Evolutionary conservation across 2,797 vertebrate genomes (phyloP).

Genomic region (Gila robusta): DNA sequence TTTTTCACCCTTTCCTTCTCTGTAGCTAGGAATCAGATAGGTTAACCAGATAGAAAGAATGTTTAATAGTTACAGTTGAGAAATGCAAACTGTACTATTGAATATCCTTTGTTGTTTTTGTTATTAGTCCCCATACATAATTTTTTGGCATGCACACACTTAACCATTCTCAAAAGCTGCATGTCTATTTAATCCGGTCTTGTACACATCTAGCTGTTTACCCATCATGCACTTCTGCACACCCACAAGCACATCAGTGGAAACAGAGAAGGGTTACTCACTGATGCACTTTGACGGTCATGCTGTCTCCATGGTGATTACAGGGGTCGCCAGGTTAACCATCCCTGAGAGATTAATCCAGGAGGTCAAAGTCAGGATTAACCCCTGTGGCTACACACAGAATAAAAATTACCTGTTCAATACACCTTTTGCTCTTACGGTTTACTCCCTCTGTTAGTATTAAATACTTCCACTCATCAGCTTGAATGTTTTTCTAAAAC

Average conservation of each 20-base stretch:
- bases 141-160: not conserved
- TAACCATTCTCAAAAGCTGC: not conserved
- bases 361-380: slow-evolving; percentile 57
- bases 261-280: slow-evolving; percentile 15
- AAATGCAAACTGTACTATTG: not conserved
- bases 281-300: slow-evolving; percentile 29
- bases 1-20: not conserved
- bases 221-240: slow-evolving; percentile 14
- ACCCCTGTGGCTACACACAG: slow-evolving; percentile 46
- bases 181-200: not conserved
- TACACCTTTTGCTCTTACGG: slow-evolving; percentile 15
- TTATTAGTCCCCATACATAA: not conserved
- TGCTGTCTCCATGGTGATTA: slow-evolving; percentile 42
- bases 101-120: not conserved
- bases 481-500: not conserved
- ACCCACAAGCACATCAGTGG: not conserved
- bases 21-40: not conserved
- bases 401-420: slow-evolving; percentile 49
- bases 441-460: slow-evolving; percentile 19
- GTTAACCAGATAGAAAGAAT: not conserved
- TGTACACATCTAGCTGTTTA: slow-evolving; percentile 14
- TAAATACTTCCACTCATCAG: slow-evolving; percentile 19
- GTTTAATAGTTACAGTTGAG: not conserved
- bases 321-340: slow-evolving; percentile 31
- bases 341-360: slow-evolving; percentile 56